These are phyloP conservation scores for Cyclura pinguis DNA, from an alignment of 2,797 vertebrate genomes.

Conservation along the genomic window DNA sequence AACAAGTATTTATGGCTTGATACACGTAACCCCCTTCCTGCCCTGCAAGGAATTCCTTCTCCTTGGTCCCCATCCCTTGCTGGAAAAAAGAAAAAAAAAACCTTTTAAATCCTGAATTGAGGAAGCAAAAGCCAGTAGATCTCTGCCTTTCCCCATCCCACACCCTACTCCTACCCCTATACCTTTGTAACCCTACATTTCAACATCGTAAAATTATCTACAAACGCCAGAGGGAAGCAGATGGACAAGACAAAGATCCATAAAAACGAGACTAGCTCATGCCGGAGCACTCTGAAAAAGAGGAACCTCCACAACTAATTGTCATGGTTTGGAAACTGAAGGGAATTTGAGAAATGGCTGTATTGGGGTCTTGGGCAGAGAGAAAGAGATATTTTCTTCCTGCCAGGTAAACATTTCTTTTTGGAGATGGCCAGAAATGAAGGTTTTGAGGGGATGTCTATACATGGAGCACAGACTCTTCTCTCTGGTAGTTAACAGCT, in stretches of 20 bases:
- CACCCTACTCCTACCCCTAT: too few species aligned
- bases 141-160: not conserved
- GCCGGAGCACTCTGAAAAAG: not conserved
- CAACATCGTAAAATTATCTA: not conserved
- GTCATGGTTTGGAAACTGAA: too few species aligned
- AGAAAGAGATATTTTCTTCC: not conserved
- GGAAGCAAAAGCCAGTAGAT: not conserved
- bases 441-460: too few species aligned
- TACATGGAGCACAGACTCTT: not conserved
- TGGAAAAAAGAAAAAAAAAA: not conserved
- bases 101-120: not conserved
- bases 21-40: too few species aligned
- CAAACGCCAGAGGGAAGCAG: not conserved
- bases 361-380: too few species aligned
- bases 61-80: too few species aligned
- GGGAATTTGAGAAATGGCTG: too few species aligned
- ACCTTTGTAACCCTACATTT: too few species aligned
- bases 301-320: too few species aligned
- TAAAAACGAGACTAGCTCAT: not conserved
- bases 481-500: not conserved
- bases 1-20: not conserved
- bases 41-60: too few species aligned
- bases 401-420: too few species aligned
- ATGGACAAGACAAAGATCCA: not conserved
- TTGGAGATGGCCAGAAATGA: too few species aligned